Base-by-base conservation (phyloP, 23 tunicate species). In the Halocynthia aurantium region DNA sequence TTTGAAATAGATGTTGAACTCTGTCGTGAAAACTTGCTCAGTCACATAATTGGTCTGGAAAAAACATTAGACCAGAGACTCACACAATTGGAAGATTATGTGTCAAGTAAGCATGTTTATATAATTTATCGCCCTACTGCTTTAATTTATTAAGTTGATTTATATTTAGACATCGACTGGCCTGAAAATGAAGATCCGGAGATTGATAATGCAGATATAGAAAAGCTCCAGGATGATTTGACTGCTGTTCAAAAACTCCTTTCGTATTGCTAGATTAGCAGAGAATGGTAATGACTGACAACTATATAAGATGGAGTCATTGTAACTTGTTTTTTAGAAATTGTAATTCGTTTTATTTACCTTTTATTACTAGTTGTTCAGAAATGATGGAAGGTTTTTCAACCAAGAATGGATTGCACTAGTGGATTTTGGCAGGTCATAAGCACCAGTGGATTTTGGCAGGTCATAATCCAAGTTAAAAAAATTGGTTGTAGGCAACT, bases 191-290 rank as follows among this genome's bases (percentile, higher is more conserved):
- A 11, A 20, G 70, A 65, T 20, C 49, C 49, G 10, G 70, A 65
- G 2, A 40, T 20, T 20, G 31, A 20, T 10, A 65, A 65, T 20
- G 70, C 49, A 65, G 70, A 31, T 31, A 31, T 65, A 9, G 70
- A 65, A 15, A 65, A 65, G 22, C 62, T 74, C 17, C 78, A 52
- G 17, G 57, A 74, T 22, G 78, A 53, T n/a, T 74, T 74, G 78
- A 74, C 78, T 15, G 62, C 78, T 8, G 78, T 74, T 8, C 78
- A 74, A 53, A 74, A 54, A 54, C 78, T 74, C 20, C 57, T 74
- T 7, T 51, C 62, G 2, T 20, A 74, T 54, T 51, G 55, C 56
- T 71, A 31, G 44, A 31, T 31, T 31, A 31, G 44, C 44, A 31
- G 44, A 31, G 44, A 31, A 31, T 31, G 44, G 44, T 31, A 31